Percentiles rank a stretch among this genome's conserved stretches.
phyloP scores from a whole-genome alignment of 2,113 vertebrate species.

The Chamaetylas fuelleborni region DNA sequence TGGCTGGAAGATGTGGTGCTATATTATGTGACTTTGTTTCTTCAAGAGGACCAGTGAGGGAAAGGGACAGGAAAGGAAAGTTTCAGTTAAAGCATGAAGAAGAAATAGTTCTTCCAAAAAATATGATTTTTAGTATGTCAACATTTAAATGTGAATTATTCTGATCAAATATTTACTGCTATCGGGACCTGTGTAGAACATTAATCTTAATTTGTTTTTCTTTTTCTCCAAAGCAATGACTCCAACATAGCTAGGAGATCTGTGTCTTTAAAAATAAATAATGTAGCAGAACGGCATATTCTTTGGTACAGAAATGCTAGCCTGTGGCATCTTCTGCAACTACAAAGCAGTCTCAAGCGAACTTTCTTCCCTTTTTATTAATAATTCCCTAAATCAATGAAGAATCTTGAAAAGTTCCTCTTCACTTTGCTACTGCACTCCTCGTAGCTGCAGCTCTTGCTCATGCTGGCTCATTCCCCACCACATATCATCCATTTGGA shows the following conservation, averaged over 20 bases:
- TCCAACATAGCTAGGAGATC: slow-evolving; percentile 32
- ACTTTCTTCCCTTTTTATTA: slow-evolving; percentile 54
- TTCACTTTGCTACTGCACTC: not conserved
- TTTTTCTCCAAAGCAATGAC: slow-evolving; percentile 59
- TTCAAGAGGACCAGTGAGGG: not conserved
- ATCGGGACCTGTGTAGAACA: slow-evolving; percentile 16
- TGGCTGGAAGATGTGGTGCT: not conserved
- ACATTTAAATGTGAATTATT: slow-evolving; percentile 61
- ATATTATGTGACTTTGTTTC: not conserved
- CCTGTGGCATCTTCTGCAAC: not conserved
- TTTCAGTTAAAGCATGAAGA: not conserved
- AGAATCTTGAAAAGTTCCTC: slow-evolving; percentile 41
- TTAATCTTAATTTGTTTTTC: slow-evolving; percentile 57
- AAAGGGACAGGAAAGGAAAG: not conserved
- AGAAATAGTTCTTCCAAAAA: slow-evolving; percentile 36
- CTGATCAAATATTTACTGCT: slow-evolving; percentile 69
- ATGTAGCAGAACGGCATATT: not conserved
- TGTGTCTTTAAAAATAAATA: slow-evolving; percentile 63
- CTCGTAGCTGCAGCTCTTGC: not conserved
- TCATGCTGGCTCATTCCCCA: not conserved
- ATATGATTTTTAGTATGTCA: slow-evolving; percentile 43
- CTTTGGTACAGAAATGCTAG: not conserved
- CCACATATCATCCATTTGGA: not conserved
- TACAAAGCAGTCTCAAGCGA: slow-evolving; percentile 1
- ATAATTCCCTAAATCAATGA: slow-evolving; percentile 30